Evolutionary conservation across 2,113 vertebrate genomes (phyloP).

Genomic region (Orthochromis indermauri): DNA sequence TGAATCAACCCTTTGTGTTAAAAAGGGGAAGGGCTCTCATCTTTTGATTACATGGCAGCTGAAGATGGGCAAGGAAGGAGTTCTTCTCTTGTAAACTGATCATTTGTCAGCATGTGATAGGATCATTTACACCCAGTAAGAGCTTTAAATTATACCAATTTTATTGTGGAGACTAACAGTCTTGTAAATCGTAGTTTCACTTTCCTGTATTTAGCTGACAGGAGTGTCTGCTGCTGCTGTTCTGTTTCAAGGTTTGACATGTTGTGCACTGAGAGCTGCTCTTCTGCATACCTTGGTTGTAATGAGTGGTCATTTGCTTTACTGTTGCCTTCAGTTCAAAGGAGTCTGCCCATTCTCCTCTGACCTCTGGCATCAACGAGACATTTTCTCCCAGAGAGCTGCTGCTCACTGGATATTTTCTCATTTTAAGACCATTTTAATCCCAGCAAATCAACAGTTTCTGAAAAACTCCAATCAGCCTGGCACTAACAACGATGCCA

Average conservation of each 20-base stretch:
- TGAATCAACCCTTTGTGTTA: conserved; percentile 1
- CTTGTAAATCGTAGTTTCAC: background rate
- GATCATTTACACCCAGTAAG: background rate
- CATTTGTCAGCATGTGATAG: background rate
- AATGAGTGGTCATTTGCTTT: background rate
- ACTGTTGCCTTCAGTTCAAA: background rate
- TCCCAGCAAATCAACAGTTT: background rate
- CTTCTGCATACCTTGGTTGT: background rate
- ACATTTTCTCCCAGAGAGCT: background rate
- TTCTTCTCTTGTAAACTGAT: background rate
- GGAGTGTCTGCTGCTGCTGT: background rate
- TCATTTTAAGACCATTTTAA: background rate
- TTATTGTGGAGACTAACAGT: background rate
- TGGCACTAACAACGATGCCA: background rate
- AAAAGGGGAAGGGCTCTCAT: background rate
- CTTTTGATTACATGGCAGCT: background rate
- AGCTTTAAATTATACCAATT: background rate
- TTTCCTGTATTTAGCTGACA: background rate
- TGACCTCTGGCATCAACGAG: background rate
- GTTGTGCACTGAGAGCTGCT: background rate
- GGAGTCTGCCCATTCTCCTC: background rate
- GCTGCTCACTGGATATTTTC: background rate
- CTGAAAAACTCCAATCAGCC: background rate
- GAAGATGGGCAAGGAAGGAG: background rate
- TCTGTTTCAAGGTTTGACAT: background rate